Conservation (phyloP, 2,797 vertebrate species). For the Premnoplex brunnescens region DNA sequence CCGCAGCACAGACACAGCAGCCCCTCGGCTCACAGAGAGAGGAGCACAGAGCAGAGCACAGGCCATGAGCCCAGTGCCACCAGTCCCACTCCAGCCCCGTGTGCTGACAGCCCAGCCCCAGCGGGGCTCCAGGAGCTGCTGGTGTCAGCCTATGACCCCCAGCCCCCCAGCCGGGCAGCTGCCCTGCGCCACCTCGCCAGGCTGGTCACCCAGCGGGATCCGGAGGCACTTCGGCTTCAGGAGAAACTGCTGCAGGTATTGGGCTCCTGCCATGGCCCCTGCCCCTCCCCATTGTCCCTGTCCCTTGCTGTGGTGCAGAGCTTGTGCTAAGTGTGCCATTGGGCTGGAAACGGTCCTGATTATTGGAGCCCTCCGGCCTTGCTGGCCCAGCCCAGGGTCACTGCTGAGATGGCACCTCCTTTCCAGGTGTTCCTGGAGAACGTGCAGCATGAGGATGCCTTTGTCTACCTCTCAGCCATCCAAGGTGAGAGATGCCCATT, state of each 20-base stretch:
- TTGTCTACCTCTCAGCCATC: constrained; percentile 95
- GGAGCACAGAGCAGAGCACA: background rate
- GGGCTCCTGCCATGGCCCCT: rapidly evolving
- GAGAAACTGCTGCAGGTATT: constrained; percentile 85
- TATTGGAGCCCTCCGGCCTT: background rate
- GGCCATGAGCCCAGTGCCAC: rapidly evolving
- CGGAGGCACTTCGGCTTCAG: constrained; percentile 70
- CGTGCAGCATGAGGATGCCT: constrained; percentile 90
- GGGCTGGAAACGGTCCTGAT: rapidly evolving
- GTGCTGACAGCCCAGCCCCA: rapidly evolving
- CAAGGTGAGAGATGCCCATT: constrained; percentile 81
- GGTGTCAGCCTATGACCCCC: constrained; percentile 83
- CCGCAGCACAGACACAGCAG: rapidly evolving
- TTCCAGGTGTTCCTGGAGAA: constrained; percentile 91
- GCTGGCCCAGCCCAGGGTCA: rapidly evolving
- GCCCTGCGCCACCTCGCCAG: constrained; percentile 82
- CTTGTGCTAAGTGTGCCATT: rapidly evolving
- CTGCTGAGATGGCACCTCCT: background rate
- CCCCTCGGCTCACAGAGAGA: rapidly evolving
- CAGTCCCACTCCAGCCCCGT: rapidly evolving
- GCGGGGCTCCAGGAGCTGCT: constrained; percentile 74
- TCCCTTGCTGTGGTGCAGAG: background rate
- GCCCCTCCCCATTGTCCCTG: background rate
- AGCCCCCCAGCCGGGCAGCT: constrained; percentile 83
- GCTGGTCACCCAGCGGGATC: constrained; percentile 72